Evolutionary conservation across 2,797 vertebrate species (phyloP).

Genomic region (Hemitrygon akajei): DNA sequence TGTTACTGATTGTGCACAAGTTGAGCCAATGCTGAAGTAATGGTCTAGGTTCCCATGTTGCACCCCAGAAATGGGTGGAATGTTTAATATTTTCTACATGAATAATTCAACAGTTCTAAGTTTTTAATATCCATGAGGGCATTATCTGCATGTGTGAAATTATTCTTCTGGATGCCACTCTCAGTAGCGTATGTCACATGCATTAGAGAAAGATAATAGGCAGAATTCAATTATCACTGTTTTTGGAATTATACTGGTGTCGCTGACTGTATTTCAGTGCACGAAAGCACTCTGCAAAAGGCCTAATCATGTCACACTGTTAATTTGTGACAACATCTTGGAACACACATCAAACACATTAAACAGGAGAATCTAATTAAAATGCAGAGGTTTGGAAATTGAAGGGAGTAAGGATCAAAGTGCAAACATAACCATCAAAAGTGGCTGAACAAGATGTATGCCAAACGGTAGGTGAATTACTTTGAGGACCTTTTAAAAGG

Average conservation of each 20-base stretch:
- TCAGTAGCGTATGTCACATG: background rate
- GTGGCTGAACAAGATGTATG: background rate
- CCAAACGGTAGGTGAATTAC: background rate
- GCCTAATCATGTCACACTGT: conserved; percentile 14
- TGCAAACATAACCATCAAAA: background rate
- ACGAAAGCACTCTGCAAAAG: background rate
- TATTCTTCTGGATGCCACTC: background rate
- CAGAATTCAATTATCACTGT: conserved; percentile 34
- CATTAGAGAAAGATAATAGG: background rate
- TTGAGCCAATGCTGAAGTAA: background rate
- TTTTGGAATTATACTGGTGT: conserved; percentile 21
- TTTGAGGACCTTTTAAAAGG: background rate
- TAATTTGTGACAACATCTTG: background rate
- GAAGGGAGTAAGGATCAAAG: background rate
- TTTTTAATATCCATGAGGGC: background rate
- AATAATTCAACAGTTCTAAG: background rate
- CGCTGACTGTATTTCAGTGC: background rate
- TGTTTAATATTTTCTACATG: background rate
- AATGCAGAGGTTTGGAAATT: background rate
- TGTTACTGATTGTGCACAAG: background rate
- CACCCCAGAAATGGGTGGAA: background rate
- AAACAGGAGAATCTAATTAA: conserved; percentile 22
- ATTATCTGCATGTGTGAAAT: conserved; percentile 20
- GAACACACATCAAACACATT: background rate
- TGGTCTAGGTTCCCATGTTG: background rate